Percentiles rank a stretch among this genome's conserved stretches.
phyloP scores from a whole-genome alignment of 1,140 invertebrate species.

The Solen grandis region DNA sequence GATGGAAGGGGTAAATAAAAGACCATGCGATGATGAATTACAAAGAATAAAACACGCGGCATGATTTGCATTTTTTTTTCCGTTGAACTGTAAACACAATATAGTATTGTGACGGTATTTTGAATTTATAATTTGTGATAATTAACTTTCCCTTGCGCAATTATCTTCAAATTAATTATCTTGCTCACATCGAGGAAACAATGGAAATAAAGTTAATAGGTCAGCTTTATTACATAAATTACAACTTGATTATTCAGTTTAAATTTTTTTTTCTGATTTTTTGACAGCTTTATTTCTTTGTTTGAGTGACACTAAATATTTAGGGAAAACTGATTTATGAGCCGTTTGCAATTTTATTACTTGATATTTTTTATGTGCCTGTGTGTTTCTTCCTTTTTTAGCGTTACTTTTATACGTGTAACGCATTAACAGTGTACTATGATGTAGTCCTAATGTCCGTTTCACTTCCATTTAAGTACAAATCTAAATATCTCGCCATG shows the following conservation, averaged over 20 bases:
- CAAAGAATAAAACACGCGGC: too few species aligned
- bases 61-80: constrained; percentile 48
- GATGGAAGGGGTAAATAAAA: too few species aligned
- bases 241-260: constrained; percentile 36
- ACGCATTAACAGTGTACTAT: too few species aligned
- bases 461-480: too few species aligned
- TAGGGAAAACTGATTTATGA: too few species aligned
- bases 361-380: too few species aligned
- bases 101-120: constrained; percentile 24
- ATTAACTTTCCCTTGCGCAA: constrained; percentile 49
- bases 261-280: constrained; percentile 38
- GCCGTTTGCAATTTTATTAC: too few species aligned
- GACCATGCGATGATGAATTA: too few species aligned
- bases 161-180: constrained; percentile 49
- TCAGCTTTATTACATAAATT: constrained; percentile 55
- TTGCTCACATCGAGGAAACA: constrained; percentile 37
- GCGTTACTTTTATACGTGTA: too few species aligned
- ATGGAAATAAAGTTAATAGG: constrained; percentile 22
- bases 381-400: too few species aligned
- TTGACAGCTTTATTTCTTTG: constrained; percentile 47
- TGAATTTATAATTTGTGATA: constrained; percentile 8
- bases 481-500: too few species aligned
- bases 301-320: constrained; percentile 45
- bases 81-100: constrained; percentile 16
- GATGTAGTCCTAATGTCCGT: too few species aligned